Percentiles rank a stretch among this genome's conserved stretches.
phyloP scores from a whole-genome alignment of 2,113 vertebrate genomes.

The Crotalus horridus region DNA sequence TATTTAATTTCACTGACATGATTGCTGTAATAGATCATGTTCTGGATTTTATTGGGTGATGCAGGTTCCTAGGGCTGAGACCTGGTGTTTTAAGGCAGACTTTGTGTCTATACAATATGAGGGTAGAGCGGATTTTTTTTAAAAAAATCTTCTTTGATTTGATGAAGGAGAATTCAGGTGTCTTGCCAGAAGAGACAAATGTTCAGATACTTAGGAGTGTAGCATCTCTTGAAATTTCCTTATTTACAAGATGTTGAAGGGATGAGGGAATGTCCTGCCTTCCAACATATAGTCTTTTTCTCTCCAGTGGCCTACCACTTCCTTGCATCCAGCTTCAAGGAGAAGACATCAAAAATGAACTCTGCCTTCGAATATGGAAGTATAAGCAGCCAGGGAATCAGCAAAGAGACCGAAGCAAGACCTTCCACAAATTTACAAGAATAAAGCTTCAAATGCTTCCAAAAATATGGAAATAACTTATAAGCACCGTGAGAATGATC shows the following conservation, averaged over 20 bases:
- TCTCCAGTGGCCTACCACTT: not conserved
- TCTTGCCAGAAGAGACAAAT: not conserved
- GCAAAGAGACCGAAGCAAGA: not conserved
- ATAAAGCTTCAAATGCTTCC: not conserved
- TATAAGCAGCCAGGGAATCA: not conserved
- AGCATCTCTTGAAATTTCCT: not conserved
- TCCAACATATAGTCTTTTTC: not conserved
- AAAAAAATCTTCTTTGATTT: not conserved
- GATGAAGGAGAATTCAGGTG: not conserved
- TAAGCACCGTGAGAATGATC: not conserved
- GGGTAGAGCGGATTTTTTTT: not conserved
- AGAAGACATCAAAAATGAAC: not conserved
- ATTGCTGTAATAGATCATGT: conserved; percentile 38
- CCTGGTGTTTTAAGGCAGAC: conserved; percentile 15
- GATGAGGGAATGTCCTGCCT: not conserved
- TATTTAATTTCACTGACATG: conserved; percentile 31
- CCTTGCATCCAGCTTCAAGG: not conserved
- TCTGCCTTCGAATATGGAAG: not conserved
- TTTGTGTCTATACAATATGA: not conserved
- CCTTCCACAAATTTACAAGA: not conserved
- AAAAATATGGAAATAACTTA: not conserved
- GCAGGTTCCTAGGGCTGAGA: not conserved
- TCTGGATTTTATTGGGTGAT: conserved; percentile 29
- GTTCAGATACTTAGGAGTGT: no score
- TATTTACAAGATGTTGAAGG: not conserved